phyloP scores from a whole-genome alignment of 2,888 invertebrate genomes.

The Heliconius charithonia region DNA sequence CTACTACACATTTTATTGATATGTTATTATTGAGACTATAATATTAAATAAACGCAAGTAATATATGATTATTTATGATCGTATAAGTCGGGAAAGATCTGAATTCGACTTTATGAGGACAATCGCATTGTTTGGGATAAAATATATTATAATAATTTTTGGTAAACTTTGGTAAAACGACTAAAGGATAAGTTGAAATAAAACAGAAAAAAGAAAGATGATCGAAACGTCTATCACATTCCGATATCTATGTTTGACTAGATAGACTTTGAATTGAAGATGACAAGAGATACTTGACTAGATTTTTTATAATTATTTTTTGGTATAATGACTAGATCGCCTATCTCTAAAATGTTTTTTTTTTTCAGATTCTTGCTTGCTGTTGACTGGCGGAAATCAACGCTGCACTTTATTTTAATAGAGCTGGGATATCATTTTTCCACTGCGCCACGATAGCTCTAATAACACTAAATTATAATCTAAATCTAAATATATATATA shows the following conservation, averaged over 20 bases:
- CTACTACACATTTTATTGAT: constrained; percentile 24
- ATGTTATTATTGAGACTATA: constrained; percentile 21
- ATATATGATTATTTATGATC: constrained; percentile 10
- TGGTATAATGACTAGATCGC: background rate
- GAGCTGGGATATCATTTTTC: too few species aligned
- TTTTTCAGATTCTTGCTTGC: background rate
- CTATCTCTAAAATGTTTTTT: too few species aligned
- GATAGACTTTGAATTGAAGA: background rate
- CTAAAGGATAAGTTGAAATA: background rate
- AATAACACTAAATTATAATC: background rate
- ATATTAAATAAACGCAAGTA: constrained; percentile 20
- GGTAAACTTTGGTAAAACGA: background rate
- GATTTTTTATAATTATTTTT: background rate
- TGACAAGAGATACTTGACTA: background rate
- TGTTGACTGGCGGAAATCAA: too few species aligned
- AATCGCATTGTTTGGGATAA: background rate
- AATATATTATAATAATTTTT: background rate
- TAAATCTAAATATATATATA: background rate
- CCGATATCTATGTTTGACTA: background rate
- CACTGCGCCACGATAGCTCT: too few species aligned
- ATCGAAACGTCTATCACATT: background rate
- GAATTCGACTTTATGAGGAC: background rate
- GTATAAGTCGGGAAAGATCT: too few species aligned
- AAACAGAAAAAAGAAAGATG: too few species aligned
- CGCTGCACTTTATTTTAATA: too few species aligned